Evolutionary conservation across 2,113 vertebrate genomes (phyloP).

Genomic region (Nettapus auritus): DNA sequence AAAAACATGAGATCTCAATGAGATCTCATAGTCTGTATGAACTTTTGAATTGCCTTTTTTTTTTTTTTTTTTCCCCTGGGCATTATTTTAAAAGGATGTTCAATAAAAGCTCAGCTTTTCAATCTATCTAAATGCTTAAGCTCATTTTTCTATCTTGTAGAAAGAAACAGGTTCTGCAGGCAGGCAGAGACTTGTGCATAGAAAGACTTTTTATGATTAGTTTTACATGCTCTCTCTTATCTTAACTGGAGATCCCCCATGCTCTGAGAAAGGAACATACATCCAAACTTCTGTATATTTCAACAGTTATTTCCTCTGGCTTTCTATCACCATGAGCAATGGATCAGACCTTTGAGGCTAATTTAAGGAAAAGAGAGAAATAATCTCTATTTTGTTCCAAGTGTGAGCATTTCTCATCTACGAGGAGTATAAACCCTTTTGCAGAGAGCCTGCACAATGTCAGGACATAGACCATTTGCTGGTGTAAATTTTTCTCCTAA

Average conservation of each 20-base stretch:
- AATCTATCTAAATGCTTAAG: background rate
- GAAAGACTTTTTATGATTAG: background rate
- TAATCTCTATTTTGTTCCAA: background rate
- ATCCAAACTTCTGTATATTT: background rate
- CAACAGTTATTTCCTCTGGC: background rate
- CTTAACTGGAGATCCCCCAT: background rate
- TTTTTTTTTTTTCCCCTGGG: too few species aligned
- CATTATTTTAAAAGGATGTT: background rate
- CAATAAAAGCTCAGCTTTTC: background rate
- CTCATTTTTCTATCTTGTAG: background rate
- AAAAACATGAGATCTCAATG: background rate
- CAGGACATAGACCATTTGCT: background rate
- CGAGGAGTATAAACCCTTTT: background rate
- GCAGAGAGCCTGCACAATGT: background rate
- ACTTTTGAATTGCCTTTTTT: background rate
- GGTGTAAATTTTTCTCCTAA: background rate
- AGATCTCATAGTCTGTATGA: background rate
- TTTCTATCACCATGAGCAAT: background rate
- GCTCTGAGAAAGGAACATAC: background rate
- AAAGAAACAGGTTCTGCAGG: background rate
- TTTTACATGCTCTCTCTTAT: background rate
- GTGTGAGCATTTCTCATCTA: background rate
- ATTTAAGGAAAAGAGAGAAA: background rate
- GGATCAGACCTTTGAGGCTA: background rate
- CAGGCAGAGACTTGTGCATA: background rate